A percentile compares a stretch with the other conserved stretches of the same genome.
These are phyloP conservation scores for Acanthornis magna DNA, from an alignment of 2,797 vertebrate genomes.

Conservation along the genomic window DNA sequence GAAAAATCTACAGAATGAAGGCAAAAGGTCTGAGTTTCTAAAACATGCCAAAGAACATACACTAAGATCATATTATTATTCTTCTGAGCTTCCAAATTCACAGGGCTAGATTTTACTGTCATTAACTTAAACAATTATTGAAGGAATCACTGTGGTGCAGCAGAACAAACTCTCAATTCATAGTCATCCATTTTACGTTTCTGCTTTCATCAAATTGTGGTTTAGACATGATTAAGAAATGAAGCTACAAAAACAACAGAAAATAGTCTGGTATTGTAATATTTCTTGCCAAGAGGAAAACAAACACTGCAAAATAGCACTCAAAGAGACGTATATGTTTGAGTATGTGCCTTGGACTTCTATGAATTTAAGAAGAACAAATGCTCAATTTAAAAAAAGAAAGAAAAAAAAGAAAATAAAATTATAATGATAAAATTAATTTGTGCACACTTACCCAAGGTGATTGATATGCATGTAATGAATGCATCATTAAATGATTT, in stretches of 20 bases:
- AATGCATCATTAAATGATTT: not conserved
- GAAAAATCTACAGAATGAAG: not conserved
- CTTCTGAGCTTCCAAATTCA: not conserved
- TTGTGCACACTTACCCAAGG: not conserved
- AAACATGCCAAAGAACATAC: not conserved
- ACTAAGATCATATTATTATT: not conserved
- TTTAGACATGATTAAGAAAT: not conserved
- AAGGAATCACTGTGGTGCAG: not conserved
- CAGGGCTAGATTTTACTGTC: not conserved
- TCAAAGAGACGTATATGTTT: not conserved
- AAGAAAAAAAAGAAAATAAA: no score
- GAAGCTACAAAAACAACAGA: not conserved
- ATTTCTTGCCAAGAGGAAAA: not conserved
- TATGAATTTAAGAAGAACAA: not conserved
- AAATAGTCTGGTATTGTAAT: not conserved
- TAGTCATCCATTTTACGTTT: not conserved
- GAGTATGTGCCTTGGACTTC: not conserved
- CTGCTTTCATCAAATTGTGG: not conserved
- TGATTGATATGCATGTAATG: not conserved
- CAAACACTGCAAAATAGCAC: not conserved
- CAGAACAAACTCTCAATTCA: not conserved
- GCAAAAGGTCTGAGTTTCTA: not conserved
- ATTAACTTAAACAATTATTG: not conserved
- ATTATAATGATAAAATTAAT: fast-evolving
- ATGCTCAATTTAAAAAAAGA: not conserved